Conservation (phyloP, 1,140 invertebrate species). For the Dendrolimus kikuchii region DNA sequence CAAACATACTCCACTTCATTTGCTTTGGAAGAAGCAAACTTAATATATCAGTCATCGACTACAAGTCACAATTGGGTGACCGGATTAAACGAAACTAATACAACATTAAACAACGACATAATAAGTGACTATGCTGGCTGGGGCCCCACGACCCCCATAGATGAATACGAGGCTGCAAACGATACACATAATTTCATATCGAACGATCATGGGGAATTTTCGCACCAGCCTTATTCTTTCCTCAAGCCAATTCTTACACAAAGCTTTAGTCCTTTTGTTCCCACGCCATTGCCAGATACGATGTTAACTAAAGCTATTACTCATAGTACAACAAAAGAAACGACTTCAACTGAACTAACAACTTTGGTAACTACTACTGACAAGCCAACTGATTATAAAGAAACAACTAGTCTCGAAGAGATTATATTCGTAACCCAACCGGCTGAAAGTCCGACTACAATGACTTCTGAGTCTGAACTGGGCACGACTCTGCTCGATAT, state of each 20-base stretch:
- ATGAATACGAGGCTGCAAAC: constrained; percentile 32
- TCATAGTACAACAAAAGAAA: constrained; percentile 11
- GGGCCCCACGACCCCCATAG: constrained; percentile 57
- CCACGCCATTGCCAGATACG: constrained; percentile 24
- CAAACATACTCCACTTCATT: constrained; percentile 46
- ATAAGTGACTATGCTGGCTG: constrained; percentile 66
- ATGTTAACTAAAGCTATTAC: constrained; percentile 45
- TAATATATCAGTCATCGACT: constrained; percentile 76
- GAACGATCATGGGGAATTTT: constrained; percentile 32
- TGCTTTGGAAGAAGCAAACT: constrained; percentile 74
- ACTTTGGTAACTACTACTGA: constrained; percentile 28
- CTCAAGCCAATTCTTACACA: constrained; percentile 50
- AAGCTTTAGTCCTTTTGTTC: background rate
- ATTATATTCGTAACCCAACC: constrained; percentile 15
- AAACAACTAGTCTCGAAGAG: constrained; percentile 30
- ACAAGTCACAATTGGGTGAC: constrained; percentile 58
- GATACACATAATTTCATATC: constrained; percentile 53
- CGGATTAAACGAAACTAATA: constrained; percentile 42
- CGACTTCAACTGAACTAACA: constrained; percentile 17
- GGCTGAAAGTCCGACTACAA: constrained; percentile 14
- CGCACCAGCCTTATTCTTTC: constrained; percentile 38
- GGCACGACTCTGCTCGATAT: constrained; percentile 44
- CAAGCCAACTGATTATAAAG: constrained; percentile 24
- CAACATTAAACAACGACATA: constrained; percentile 35
- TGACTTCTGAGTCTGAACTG: constrained; percentile 10